Conservation (phyloP, 2,113 vertebrate genomes). For the Aspiorhynchus laticeps region DNA sequence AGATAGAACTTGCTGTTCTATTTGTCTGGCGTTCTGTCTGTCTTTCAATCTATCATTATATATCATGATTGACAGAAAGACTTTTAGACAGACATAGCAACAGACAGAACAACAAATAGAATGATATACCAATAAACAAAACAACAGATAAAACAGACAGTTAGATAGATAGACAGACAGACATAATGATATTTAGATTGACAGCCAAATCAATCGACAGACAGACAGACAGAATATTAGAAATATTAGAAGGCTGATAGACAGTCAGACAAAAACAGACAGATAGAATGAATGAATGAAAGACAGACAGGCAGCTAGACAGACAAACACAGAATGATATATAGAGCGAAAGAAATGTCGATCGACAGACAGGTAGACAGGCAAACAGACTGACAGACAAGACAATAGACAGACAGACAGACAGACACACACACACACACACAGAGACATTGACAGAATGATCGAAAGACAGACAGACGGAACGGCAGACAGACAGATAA, state of each 20-base stretch:
- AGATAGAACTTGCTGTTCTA: neutral
- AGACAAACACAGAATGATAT: neutral
- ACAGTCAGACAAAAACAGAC: too few relatives aligned
- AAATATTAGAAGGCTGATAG: too few relatives aligned
- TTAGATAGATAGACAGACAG: fast-evolving
- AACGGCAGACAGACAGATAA: neutral
- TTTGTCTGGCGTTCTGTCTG: neutral
- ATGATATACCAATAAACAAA: too few relatives aligned
- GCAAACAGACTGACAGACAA: neutral
- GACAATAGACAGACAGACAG: neutral
- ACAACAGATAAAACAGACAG: neutral
- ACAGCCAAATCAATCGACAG: neutral
- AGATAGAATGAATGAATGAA: neutral
- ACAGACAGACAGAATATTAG: neutral
- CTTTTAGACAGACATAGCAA: too few relatives aligned
- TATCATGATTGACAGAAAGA: too few relatives aligned
- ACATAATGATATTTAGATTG: neutral
- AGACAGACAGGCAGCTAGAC: neutral
- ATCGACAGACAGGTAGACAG: neutral
- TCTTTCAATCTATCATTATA: too few relatives aligned
- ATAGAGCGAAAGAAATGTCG: neutral
- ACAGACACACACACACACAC: neutral
- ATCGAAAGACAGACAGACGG: neutral
- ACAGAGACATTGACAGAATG: too few relatives aligned
- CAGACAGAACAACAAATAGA: too few relatives aligned